Conservation (phyloP, 64 coral and sea anemone species). For the Porites lutea region DNA sequence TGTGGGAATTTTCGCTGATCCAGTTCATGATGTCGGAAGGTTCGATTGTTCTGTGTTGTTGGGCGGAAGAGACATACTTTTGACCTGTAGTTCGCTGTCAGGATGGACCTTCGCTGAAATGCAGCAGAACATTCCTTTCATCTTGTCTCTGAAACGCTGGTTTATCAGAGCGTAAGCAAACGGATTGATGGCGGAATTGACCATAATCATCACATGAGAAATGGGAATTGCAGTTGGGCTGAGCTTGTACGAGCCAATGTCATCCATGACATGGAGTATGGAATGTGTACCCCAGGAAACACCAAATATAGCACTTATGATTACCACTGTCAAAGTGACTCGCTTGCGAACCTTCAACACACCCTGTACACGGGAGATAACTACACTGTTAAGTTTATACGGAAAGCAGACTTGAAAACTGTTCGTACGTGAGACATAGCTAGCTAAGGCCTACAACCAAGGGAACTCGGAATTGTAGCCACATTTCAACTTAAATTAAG, state of each 20-base stretch:
- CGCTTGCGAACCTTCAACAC: slow-evolving; percentile 18
- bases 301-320: slow-evolving; percentile 26
- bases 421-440: too few species aligned
- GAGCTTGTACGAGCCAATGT: not conserved
- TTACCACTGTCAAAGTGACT: slow-evolving; percentile 55
- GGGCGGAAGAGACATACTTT: too few species aligned
- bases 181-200: slow-evolving; percentile 38
- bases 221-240: slow-evolving; percentile 9
- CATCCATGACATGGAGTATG: slow-evolving; percentile 29
- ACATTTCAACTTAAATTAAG: too few species aligned
- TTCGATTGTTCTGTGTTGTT: too few species aligned
- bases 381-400: not conserved
- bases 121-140: not conserved
- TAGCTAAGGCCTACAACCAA: too few species aligned
- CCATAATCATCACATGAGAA: slow-evolving; percentile 15
- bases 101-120: not conserved
- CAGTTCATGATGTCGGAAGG: too few species aligned
- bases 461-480: too few species aligned
- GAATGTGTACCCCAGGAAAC: slow-evolving; percentile 18
- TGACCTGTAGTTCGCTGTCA: not conserved
- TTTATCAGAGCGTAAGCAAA: slow-evolving; percentile 26
- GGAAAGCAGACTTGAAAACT: too few species aligned
- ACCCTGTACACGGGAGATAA: not conserved
- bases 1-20: too few species aligned
- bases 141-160: slow-evolving; percentile 1